phyloP scores from a whole-genome alignment of 2,888 invertebrate genomes.

The Lordiphosa andalusiaca region DNA sequence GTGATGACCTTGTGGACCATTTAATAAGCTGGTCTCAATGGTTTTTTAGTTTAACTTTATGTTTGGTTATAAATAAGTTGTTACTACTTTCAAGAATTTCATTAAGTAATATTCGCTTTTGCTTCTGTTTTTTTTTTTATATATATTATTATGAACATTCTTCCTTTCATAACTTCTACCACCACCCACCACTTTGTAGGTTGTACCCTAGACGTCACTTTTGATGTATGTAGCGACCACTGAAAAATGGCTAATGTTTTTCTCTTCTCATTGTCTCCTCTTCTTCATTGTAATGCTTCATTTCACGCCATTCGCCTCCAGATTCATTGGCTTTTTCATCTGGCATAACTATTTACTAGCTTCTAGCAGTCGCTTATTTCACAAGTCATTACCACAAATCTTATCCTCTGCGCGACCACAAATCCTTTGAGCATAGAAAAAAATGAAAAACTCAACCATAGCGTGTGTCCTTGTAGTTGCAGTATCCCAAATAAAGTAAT shows the following conservation, averaged over 20 bases:
- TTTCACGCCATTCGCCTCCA: conserved; percentile 23
- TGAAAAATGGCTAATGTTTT: conserved; percentile 17
- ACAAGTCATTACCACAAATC: conserved; percentile 65
- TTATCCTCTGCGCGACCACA: conserved; percentile 28
- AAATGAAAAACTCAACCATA: conserved; percentile 15
- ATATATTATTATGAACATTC: conserved; percentile 9
- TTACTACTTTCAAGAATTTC: too few species aligned
- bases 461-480: conserved; percentile 20
- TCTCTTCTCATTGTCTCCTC: conserved; percentile 18
- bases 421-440: conserved; percentile 39
- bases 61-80: too few species aligned
- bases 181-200: conserved; percentile 41
- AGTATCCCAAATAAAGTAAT: conserved; percentile 42
- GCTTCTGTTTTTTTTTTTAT: not conserved
- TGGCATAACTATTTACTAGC: conserved; percentile 38
- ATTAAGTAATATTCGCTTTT: not conserved
- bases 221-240: conserved; percentile 60
- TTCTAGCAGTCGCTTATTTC: conserved; percentile 50
- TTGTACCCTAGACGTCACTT: conserved; percentile 74
- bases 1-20: too few species aligned
- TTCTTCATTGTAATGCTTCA: conserved; percentile 3
- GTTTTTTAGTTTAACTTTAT: too few species aligned
- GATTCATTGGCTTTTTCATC: conserved; percentile 18
- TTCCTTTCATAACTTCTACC: conserved; percentile 14
- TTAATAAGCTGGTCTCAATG: too few species aligned